A percentile compares a stretch with the other conserved stretches of the same genome.
phyloP scores from a whole-genome alignment of 1,140 invertebrate species.

The Drosophila seguyi region DNA sequence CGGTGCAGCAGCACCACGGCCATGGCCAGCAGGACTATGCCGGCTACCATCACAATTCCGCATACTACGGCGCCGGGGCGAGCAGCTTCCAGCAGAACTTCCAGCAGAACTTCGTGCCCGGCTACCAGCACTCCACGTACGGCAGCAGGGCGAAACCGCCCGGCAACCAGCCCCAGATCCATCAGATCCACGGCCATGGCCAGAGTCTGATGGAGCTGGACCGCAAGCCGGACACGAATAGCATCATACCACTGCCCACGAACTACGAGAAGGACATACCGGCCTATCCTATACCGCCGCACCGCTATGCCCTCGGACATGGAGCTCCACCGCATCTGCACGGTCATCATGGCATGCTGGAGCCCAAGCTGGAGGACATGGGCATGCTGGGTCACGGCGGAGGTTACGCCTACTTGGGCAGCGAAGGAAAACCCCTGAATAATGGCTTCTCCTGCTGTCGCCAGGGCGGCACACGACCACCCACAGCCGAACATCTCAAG shows the following conservation, averaged over 20 bases:
- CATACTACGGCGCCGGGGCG: slow-evolving; percentile 71
- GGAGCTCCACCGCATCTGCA: slow-evolving; percentile 59
- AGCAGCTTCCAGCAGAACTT: slow-evolving; percentile 81
- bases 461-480: slow-evolving; percentile 89
- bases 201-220: slow-evolving; percentile 78
- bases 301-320: slow-evolving; percentile 77
- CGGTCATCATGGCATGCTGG: slow-evolving; percentile 71
- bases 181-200: slow-evolving; percentile 54
- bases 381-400: slow-evolving; percentile 59
- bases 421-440: slow-evolving; percentile 87
- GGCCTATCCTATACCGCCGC: slow-evolving; percentile 84
- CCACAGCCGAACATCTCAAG: slow-evolving; percentile 89
- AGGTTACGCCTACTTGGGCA: slow-evolving; percentile 88
- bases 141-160: slow-evolving; percentile 60
- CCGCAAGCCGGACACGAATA: slow-evolving; percentile 77
- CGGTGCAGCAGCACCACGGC: slow-evolving; percentile 65
- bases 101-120: slow-evolving; percentile 81
- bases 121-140: slow-evolving; percentile 73
- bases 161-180: slow-evolving; percentile 33
- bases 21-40: slow-evolving; percentile 77
- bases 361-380: slow-evolving; percentile 81
- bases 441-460: slow-evolving; percentile 90
- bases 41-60: slow-evolving; percentile 76
- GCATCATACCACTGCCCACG: slow-evolving; percentile 82
- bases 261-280: slow-evolving; percentile 85